A percentile compares a stretch with the other conserved stretches of the same genome.
These are phyloP conservation scores for Desmophyllum pertusum DNA, from an alignment of 92 coral and sea anemone species.

Conservation along the genomic window DNA sequence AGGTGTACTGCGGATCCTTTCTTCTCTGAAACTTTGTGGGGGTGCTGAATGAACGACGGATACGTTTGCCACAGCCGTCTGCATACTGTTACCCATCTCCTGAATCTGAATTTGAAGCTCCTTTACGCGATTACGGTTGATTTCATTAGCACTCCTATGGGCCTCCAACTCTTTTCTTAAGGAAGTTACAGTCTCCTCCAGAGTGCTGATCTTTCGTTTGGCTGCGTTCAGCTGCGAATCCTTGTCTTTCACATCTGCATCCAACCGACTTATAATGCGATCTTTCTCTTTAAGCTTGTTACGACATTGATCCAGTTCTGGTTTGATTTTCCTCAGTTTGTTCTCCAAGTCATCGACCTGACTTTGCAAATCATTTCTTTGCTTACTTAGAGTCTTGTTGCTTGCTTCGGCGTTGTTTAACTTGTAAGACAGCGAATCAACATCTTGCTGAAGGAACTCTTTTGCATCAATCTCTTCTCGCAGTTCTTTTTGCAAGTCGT, in stretches of 20 bases:
- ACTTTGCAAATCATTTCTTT: constrained; percentile 67
- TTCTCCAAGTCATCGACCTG: constrained; percentile 63
- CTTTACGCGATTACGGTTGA: constrained; percentile 66
- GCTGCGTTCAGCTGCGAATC: constrained; percentile 57
- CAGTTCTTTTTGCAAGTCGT: constrained; percentile 57
- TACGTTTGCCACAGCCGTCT: constrained; percentile 40
- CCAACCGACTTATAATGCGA: constrained; percentile 63
- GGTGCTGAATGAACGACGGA: constrained; percentile 71
- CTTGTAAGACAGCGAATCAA: constrained; percentile 72
- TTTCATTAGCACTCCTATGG: constrained; percentile 68
- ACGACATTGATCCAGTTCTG: constrained; percentile 73
- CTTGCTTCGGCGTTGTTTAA: constrained; percentile 70
- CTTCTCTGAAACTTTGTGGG: constrained; percentile 45
- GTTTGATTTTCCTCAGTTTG: constrained; percentile 68
- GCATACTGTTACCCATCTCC: constrained; percentile 54
- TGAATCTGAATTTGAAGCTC: constrained; percentile 72
- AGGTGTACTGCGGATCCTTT: constrained; percentile 43
- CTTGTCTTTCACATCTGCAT: constrained; percentile 65
- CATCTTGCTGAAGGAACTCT: constrained; percentile 71
- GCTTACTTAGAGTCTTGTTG: constrained; percentile 65
- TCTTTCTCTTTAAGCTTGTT: constrained; percentile 87
- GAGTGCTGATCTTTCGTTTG: constrained; percentile 61
- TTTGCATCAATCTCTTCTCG: constrained; percentile 67
- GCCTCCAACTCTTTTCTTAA: constrained; percentile 75
- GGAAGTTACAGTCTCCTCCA: constrained; percentile 66